Percentiles rank a stretch among this genome's conserved stretches.
Evolutionary conservation across 2,888 invertebrate species (phyloP).

Genomic region (Imbricaverruca yamaguchii): DNA sequence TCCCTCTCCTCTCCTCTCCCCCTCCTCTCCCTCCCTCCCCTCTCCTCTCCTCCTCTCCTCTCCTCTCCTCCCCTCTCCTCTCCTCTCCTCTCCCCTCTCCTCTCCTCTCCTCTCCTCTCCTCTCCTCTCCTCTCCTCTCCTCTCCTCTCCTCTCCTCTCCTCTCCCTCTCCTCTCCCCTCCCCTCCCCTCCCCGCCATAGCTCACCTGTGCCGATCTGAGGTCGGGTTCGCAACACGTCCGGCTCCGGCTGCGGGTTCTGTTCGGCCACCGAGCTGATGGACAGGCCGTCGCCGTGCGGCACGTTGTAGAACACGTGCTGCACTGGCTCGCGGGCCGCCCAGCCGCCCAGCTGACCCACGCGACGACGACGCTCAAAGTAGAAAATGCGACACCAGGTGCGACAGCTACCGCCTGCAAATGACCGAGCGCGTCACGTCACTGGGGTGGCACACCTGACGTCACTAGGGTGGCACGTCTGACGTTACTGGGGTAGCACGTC

Average conservation of each 20-base stretch:
- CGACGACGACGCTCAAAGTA: background rate
- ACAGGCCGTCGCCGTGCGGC: constrained; percentile 4
- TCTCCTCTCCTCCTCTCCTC: too few relatives aligned
- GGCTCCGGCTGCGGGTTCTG: constrained; percentile 3
- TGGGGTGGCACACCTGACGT: too few relatives aligned
- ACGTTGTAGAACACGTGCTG: constrained; percentile 9
- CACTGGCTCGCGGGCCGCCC: background rate
- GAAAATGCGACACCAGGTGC: background rate
- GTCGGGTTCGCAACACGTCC: background rate
- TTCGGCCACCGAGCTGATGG: background rate
- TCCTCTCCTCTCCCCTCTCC: too few relatives aligned
- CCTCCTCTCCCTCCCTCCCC: too few relatives aligned
- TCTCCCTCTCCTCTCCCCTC: too few relatives aligned
- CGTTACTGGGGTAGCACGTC: too few relatives aligned
- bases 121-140: too few relatives aligned
- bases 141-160: too few relatives aligned
- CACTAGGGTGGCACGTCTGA: too few relatives aligned
- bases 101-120: too few relatives aligned
- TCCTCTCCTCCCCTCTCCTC: too few relatives aligned
- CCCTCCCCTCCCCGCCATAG: background rate
- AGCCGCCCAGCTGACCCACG: background rate
- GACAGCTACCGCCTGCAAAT: background rate
- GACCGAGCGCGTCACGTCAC: background rate
- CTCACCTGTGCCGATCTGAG: background rate
- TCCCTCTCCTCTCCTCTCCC: too few relatives aligned